phyloP scores from a whole-genome alignment of 1,140 invertebrate species.

The Euura lappo region DNA sequence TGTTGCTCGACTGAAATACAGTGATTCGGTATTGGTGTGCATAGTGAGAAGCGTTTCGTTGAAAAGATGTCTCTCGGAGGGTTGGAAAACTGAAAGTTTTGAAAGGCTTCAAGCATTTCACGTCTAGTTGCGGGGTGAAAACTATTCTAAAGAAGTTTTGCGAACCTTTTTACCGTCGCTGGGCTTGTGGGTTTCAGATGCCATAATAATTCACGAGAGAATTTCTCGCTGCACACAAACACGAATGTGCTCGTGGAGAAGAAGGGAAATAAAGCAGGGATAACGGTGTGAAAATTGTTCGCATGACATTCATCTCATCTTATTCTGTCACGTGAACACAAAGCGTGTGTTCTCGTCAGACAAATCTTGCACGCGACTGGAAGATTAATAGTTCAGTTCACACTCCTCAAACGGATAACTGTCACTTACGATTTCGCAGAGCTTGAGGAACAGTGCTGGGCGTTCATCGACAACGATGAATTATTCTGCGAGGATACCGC shows the following conservation, averaged over 20 bases:
- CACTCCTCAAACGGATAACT: not conserved
- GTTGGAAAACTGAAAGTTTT: not conserved
- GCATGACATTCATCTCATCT: not conserved
- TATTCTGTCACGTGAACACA: not conserved
- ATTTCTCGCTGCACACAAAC: not conserved
- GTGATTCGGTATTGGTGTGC: no score
- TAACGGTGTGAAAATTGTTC: not conserved
- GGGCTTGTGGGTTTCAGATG: not conserved
- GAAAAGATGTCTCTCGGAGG: not conserved
- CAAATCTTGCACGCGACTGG: no score
- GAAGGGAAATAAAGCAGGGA: no score
- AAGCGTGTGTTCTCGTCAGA: no score
- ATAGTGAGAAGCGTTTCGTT: not conserved
- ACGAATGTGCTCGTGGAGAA: no score
- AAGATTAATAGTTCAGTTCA: not conserved
- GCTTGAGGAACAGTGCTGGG: slow-evolving; percentile 75
- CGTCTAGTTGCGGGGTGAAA: not conserved
- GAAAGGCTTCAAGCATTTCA: not conserved
- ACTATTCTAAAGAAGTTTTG: not conserved
- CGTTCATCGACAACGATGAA: slow-evolving; percentile 71
- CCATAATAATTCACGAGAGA: not conserved
- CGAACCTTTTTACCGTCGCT: not conserved
- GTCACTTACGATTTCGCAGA: slow-evolving; percentile 55
- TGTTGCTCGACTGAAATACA: no score
- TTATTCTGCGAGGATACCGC: slow-evolving; percentile 75